Conservation (phyloP, 2,113 vertebrate genomes). For the Megaceryle torquata region DNA sequence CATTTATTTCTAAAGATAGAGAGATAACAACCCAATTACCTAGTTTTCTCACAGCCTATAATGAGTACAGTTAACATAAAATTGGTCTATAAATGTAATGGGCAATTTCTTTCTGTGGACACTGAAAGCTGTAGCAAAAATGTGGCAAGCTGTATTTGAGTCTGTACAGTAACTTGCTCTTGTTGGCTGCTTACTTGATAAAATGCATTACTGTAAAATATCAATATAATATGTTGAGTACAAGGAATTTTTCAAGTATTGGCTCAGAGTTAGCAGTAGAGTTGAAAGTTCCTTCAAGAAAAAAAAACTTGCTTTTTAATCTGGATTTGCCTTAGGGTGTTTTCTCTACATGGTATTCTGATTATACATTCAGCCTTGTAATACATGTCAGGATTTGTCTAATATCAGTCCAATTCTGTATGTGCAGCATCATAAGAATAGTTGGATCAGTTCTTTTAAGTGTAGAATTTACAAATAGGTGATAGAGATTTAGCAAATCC, state of each 20-base stretch:
- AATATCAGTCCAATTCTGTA: not conserved
- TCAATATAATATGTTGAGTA: not conserved
- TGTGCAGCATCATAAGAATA: not conserved
- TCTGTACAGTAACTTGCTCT: not conserved
- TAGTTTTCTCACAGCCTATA: constrained; percentile 24
- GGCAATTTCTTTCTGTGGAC: constrained; percentile 6
- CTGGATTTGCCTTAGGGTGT: not conserved
- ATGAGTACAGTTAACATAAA: constrained; percentile 46
- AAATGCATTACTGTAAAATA: not conserved
- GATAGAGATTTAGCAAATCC: not conserved
- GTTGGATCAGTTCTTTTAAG: not conserved
- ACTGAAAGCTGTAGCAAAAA: not conserved
- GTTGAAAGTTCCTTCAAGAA: not conserved
- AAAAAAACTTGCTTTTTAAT: not conserved
- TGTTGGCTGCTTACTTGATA: not conserved
- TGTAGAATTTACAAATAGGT: not conserved
- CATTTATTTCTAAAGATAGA: constrained; percentile 60
- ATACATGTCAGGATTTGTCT: not conserved
- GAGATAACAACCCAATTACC: constrained; percentile 42
- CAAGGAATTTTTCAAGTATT: not conserved
- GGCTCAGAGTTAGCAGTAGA: not conserved
- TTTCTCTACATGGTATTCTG: not conserved
- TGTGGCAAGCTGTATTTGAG: not conserved
- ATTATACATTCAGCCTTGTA: not conserved
- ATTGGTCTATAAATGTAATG: constrained; percentile 17